phyloP scores from a whole-genome alignment of 2,797 vertebrate genomes.

The Furcifer pardalis region DNA sequence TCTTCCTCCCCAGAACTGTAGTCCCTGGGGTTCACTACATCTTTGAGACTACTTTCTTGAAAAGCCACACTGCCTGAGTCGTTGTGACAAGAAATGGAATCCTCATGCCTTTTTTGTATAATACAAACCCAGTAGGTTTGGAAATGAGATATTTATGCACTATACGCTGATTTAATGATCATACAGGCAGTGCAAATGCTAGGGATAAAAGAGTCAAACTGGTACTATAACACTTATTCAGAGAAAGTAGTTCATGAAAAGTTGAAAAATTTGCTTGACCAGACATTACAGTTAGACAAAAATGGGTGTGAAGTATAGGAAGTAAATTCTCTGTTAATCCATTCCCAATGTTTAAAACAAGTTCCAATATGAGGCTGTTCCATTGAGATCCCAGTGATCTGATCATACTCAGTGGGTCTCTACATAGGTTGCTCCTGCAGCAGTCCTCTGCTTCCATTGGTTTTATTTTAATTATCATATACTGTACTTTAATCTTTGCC shows the following conservation, averaged over 20 bases:
- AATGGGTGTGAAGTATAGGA: no score
- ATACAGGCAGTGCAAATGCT: conserved; percentile 37
- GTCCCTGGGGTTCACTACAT: conserved; percentile 1
- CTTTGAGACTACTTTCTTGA: conserved; percentile 17
- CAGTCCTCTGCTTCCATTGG: neutral
- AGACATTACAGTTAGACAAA: no score
- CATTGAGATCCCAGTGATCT: no score
- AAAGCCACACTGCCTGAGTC: conserved; percentile 6
- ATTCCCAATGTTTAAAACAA: no score
- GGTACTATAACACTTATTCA: no score
- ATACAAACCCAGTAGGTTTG: no score
- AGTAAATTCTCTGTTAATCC: no score
- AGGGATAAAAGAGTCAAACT: conserved; percentile 15
- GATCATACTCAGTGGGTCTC: neutral
- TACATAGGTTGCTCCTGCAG: neutral
- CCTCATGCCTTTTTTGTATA: conserved; percentile 42
- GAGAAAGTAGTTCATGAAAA: no score
- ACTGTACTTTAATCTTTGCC: neutral
- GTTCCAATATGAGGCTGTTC: no score
- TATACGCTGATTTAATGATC: conserved; percentile 43
- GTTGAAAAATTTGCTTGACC: neutral
- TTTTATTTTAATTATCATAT: neutral
- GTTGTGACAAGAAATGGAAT: neutral
- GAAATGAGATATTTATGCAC: conserved; percentile 45
- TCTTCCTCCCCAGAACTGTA: neutral